These are phyloP conservation scores for Aspidiotus rigidus DNA, from an alignment of 2,888 invertebrate species.

Conservation along the genomic window DNA sequence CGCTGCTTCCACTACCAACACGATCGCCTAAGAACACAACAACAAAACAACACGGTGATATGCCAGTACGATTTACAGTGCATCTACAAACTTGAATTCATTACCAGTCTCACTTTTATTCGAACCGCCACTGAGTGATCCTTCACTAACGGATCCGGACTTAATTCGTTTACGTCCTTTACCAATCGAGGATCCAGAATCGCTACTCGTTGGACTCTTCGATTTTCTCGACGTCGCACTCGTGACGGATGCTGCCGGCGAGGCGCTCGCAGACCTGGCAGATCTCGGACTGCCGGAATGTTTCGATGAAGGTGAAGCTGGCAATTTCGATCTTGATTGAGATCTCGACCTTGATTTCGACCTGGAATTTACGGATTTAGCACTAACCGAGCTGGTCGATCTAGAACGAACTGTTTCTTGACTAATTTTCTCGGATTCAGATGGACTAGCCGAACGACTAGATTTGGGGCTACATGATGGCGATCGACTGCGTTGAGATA, in stretches of 20 bases:
- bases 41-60: background rate
- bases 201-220: slow-evolving; percentile 26
- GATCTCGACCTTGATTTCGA: slow-evolving; percentile 24
- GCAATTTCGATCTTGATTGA: slow-evolving; percentile 36
- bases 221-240: slow-evolving; percentile 8
- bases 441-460: slow-evolving; percentile 35
- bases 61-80: too few species aligned
- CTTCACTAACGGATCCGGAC: slow-evolving; percentile 33
- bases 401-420: background rate
- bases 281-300: slow-evolving; percentile 39
- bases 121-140: slow-evolving; percentile 26
- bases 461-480: slow-evolving; percentile 34
- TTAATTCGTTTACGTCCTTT: slow-evolving; percentile 33
- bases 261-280: slow-evolving; percentile 44
- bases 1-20: slow-evolving; percentile 33
- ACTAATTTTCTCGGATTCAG: slow-evolving; percentile 20
- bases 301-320: slow-evolving; percentile 45
- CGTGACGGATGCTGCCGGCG: background rate
- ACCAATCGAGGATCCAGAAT: slow-evolving; percentile 38
- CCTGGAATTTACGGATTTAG: slow-evolving; percentile 15
- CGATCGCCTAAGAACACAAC: background rate
- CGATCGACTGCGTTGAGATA: slow-evolving; percentile 34
- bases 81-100: background rate
- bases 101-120: slow-evolving; percentile 22
- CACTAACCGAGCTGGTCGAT: slow-evolving; percentile 15